Conservation (phyloP, 1,140 invertebrate genomes). For the Kradibia gibbosae region DNA sequence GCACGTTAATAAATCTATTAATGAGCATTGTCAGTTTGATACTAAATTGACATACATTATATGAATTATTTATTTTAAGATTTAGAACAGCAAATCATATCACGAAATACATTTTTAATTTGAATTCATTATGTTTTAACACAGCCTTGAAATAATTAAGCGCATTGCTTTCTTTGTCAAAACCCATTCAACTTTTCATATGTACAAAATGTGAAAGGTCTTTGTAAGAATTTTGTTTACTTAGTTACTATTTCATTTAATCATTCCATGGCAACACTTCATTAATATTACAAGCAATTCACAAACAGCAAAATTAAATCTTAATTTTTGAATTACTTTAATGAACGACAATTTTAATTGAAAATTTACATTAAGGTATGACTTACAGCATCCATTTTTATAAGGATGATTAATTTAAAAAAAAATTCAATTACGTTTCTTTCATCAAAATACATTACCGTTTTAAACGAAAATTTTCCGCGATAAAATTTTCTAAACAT, state of each 20-base stretch:
- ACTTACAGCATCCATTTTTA: not conserved
- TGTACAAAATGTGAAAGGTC: slow-evolving; percentile 43
- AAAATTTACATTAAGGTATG: not conserved
- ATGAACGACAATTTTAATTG: slow-evolving; percentile 20
- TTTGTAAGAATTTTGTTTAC: slow-evolving; percentile 16
- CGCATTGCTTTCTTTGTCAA: slow-evolving; percentile 39
- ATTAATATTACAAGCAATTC: slow-evolving; percentile 5
- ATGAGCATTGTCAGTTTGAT: not conserved
- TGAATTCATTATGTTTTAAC: slow-evolving; percentile 40
- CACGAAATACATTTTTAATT: slow-evolving; percentile 31
- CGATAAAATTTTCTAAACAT: not conserved
- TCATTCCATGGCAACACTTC: slow-evolving; percentile 12
- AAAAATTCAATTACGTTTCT: not conserved
- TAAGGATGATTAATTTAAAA: not conserved
- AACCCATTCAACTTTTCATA: slow-evolving; percentile 33
- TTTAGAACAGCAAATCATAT: slow-evolving; percentile 45
- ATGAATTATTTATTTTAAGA: slow-evolving; percentile 28
- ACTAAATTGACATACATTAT: slow-evolving; percentile 12
- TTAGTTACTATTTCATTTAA: not conserved
- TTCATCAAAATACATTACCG: slow-evolving; percentile 1
- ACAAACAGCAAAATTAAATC: slow-evolving; percentile 24
- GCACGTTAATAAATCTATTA: not conserved
- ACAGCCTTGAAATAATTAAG: slow-evolving; percentile 50
- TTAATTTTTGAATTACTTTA: slow-evolving; percentile 33
- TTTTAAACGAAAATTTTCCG: not conserved